Conservation (phyloP, 2,113 vertebrate genomes). For the Ictidomys tridecemlineatus region DNA sequence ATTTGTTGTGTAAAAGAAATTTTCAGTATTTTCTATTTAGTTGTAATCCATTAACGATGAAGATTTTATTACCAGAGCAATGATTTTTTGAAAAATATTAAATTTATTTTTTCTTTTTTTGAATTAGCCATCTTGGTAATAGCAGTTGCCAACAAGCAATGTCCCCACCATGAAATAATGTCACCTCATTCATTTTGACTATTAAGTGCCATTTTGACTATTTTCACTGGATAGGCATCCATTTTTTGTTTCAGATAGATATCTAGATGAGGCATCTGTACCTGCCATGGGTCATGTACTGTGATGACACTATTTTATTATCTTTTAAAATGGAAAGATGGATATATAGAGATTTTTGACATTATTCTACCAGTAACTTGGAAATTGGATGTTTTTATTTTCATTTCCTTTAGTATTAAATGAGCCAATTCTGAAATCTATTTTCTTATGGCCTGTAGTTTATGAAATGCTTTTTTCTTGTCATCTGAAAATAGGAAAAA, state of each 20-base stretch:
- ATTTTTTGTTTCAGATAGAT: conserved; percentile 12
- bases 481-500: conserved; percentile 46
- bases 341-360: conserved; percentile 39
- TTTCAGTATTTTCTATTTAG: conserved; percentile 55
- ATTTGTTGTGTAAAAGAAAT: conserved; percentile 17
- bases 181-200: conserved; percentile 2
- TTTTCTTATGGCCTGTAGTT: conserved; percentile 29
- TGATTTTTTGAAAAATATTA: conserved; percentile 20
- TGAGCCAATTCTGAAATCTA: conserved; percentile 28
- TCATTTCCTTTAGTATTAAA: conserved; percentile 39
- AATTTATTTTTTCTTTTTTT: conserved; percentile 46
- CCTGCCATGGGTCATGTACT: neutral
- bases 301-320: conserved; percentile 39
- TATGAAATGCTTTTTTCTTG: conserved; percentile 4
- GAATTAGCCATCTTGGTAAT: conserved; percentile 27
- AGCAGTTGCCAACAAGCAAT: neutral
- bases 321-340: conserved; percentile 56
- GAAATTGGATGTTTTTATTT: conserved; percentile 37
- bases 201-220: neutral
- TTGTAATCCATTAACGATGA: neutral
- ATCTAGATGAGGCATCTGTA: neutral
- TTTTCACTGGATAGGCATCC: conserved; percentile 32
- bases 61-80: conserved; percentile 49
- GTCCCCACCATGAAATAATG: conserved; percentile 32
- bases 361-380: conserved; percentile 56